phyloP scores from a whole-genome alignment of 2,888 invertebrate species.

The Aphidoletes aphidimyza region DNA sequence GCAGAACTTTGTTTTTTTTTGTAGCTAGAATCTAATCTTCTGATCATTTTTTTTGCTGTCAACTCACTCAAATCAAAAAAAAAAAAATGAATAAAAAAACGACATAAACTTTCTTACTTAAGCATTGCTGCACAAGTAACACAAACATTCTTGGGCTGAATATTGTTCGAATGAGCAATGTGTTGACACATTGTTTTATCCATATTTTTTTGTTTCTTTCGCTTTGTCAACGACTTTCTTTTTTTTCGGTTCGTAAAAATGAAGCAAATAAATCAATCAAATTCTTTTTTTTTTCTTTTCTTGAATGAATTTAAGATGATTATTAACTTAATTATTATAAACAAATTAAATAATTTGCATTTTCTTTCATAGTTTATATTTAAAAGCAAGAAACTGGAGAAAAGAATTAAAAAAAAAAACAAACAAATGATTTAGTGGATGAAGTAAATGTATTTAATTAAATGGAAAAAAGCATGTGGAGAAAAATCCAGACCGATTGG shows the following conservation, averaged over 20 bases:
- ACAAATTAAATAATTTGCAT: constrained; percentile 32
- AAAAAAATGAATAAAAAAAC: no score
- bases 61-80: no score
- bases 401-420: not conserved
- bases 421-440: not conserved
- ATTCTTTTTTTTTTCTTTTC: no score
- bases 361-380: constrained; percentile 48
- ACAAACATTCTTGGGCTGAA: not conserved
- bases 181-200: constrained; percentile 15
- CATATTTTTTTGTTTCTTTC: not conserved
- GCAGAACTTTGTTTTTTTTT: no score
- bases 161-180: not conserved
- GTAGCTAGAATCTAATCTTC: no score
- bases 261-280: not conserved
- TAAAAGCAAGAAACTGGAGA: not conserved
- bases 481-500: not conserved
- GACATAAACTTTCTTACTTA: no score
- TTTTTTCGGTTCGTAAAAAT: constrained; percentile 1
- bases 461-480: not conserved
- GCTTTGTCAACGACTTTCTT: not conserved
- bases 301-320: constrained; percentile 48
- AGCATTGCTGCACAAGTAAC: not conserved
- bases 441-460: not conserved
- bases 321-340: constrained; percentile 40
- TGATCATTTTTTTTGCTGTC: no score